Percentiles rank a stretch among this genome's conserved stretches.
Conservation (phyloP, 2,888 invertebrate genomes). For the Pogonocherus hispidulus region DNA sequence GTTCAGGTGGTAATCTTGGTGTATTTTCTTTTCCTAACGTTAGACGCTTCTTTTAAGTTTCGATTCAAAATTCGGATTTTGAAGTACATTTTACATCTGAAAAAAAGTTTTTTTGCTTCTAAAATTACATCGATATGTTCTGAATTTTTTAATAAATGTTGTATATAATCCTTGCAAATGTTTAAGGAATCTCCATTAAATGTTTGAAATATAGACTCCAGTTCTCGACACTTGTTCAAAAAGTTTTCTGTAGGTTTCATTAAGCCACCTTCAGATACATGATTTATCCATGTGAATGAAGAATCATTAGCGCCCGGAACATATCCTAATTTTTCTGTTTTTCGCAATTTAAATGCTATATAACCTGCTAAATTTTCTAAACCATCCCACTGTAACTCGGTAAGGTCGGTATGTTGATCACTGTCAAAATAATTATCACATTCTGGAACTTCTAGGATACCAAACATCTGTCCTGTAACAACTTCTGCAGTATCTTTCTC, state of each 20-base stretch:
- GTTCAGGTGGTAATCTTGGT: no score
- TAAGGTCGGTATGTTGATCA: not conserved
- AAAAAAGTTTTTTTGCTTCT: slow-evolving; percentile 37
- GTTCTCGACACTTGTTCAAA: slow-evolving; percentile 35
- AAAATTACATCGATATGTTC: slow-evolving; percentile 28
- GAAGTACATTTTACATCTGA: slow-evolving; percentile 40
- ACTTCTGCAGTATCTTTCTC: not conserved
- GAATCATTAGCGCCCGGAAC: slow-evolving; percentile 33
- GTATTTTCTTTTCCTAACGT: slow-evolving; percentile 28
- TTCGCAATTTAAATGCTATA: slow-evolving; percentile 48
- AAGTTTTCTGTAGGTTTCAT: slow-evolving; percentile 40
- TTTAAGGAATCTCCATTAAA: slow-evolving; percentile 38
- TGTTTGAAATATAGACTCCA: slow-evolving; percentile 37
- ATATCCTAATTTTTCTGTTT: slow-evolving; percentile 42
- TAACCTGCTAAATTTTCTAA: slow-evolving; percentile 51
- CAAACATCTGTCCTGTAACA: slow-evolving; percentile 2
- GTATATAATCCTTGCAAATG: not conserved
- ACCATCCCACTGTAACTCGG: slow-evolving; percentile 45
- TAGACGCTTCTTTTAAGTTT: slow-evolving; percentile 28
- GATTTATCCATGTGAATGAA: slow-evolving; percentile 43
- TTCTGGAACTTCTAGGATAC: not conserved
- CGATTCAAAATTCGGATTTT: slow-evolving; percentile 34
- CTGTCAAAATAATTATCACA: not conserved
- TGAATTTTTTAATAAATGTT: slow-evolving; percentile 2
- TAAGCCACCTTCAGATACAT: slow-evolving; percentile 42